Evolutionary conservation across 2,113 vertebrate species (phyloP).

Genomic region (Xyliphius kryptos): DNA sequence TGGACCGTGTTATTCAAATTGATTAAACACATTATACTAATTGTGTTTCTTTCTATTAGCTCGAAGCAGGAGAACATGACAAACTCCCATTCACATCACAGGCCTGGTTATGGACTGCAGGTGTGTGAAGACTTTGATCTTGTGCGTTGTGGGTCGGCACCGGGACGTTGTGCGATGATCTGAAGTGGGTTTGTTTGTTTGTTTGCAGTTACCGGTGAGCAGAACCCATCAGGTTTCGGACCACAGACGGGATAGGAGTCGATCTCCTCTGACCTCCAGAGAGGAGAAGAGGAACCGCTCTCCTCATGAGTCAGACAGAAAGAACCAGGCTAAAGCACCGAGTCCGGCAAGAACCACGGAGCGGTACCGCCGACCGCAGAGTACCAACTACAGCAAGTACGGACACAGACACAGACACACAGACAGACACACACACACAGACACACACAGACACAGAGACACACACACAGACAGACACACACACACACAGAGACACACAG

Average conservation of each 20-base stretch:
- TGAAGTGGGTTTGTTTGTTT: background rate
- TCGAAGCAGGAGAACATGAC: slow-evolving; percentile 4
- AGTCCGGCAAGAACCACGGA: slow-evolving; percentile 66
- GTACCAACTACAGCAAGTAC: slow-evolving; percentile 70
- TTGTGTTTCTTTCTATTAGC: background rate
- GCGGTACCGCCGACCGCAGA: slow-evolving; percentile 57
- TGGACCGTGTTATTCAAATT: too few species aligned
- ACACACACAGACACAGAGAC: too few species aligned
- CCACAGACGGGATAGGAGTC: slow-evolving; percentile 49
- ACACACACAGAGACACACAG: background rate
- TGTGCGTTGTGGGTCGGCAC: background rate
- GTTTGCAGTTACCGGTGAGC: slow-evolving; percentile 46
- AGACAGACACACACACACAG: background rate
- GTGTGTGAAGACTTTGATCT: slow-evolving; percentile 46
- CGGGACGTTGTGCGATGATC: too few species aligned
- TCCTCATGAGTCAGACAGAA: slow-evolving; percentile 47
- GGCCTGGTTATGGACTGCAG: slow-evolving; percentile 78
- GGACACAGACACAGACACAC: background rate
- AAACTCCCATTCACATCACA: slow-evolving; percentile 50
- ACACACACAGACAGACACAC: too few species aligned
- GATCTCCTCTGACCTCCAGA: slow-evolving; percentile 51
- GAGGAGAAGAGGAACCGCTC: slow-evolving; percentile 38
- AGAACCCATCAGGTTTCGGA: slow-evolving; percentile 42
- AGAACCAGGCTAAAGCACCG: slow-evolving; percentile 49
- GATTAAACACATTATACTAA: background rate